Percentiles rank a stretch among this genome's conserved stretches.
These are phyloP conservation scores for Ormyrus nitidulus DNA, from an alignment of 2,888 invertebrate genomes.

Conservation along the genomic window DNA sequence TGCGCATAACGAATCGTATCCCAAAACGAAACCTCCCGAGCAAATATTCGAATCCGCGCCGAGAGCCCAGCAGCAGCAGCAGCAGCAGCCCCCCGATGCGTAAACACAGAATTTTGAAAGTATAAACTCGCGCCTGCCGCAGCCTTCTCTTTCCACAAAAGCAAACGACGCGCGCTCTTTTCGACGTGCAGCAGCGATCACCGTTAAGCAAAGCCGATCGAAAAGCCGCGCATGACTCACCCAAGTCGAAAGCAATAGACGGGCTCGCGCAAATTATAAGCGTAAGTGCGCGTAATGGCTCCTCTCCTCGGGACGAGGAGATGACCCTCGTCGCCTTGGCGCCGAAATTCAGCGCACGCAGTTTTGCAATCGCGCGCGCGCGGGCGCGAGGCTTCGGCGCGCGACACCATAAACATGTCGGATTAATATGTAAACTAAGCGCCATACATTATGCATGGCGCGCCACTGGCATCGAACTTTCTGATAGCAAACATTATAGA, in stretches of 20 bases:
- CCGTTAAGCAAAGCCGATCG: conserved; percentile 23
- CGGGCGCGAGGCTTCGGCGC: conserved; percentile 42
- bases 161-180: background rate
- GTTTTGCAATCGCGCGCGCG: conserved; percentile 42
- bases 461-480: conserved; percentile 57
- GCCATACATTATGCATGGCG: conserved; percentile 60
- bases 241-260: too few relatives aligned
- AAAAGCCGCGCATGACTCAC: background rate
- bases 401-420: conserved; percentile 63
- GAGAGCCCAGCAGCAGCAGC: too few relatives aligned
- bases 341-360: conserved; percentile 60
- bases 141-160: conserved; percentile 15
- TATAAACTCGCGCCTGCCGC: background rate
- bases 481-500: conserved; percentile 53
- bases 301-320: background rate
- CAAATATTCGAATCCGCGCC: background rate
- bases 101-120: conserved; percentile 3
- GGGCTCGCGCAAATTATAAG: background rate
- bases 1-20: too few relatives aligned
- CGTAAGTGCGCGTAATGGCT: background rate
- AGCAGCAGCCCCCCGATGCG: background rate
- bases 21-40: conserved; percentile 8
- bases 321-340: background rate
- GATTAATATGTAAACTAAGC: conserved; percentile 62
- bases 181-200: background rate